phyloP scores from a whole-genome alignment of 1,140 invertebrate genomes.

The Nylanderia fulva region DNA sequence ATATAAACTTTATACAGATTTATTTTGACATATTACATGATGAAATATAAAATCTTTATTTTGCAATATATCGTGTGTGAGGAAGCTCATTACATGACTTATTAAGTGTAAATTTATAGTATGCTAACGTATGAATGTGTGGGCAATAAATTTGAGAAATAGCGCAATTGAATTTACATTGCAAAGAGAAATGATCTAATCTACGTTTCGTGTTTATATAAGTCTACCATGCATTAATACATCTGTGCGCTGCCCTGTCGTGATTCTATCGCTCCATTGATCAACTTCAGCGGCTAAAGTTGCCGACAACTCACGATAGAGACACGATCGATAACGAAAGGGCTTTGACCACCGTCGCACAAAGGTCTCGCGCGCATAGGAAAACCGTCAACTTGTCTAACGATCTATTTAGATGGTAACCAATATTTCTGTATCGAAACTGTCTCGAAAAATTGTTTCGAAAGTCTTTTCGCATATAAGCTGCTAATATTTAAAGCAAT shows the following conservation, averaged over 20 bases:
- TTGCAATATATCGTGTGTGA: no score
- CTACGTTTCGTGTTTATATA: neutral
- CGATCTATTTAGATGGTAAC: constrained; percentile 36
- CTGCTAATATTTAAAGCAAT: neutral
- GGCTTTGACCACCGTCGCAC: constrained; percentile 54
- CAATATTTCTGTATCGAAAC: neutral
- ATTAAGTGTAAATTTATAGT: neutral
- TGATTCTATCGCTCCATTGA: constrained; percentile 50
- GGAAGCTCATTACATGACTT: neutral
- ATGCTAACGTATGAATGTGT: neutral
- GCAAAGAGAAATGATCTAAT: neutral
- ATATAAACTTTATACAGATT: no score
- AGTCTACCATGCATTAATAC: constrained; percentile 41
- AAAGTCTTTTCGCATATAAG: no score
- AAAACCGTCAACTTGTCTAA: neutral
- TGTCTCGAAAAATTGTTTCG: neutral
- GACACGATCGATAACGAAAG: constrained; percentile 56
- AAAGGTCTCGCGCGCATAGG: constrained; percentile 37
- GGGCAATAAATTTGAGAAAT: neutral
- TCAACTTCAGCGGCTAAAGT: constrained; percentile 55
- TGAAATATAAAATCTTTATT: no score
- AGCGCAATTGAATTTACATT: neutral
- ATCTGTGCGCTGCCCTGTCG: neutral
- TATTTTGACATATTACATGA: no score
- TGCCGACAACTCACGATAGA: constrained; percentile 54